These are phyloP conservation scores for Scatophagus argus DNA, from an alignment of 2,113 vertebrate species.

Conservation along the genomic window DNA sequence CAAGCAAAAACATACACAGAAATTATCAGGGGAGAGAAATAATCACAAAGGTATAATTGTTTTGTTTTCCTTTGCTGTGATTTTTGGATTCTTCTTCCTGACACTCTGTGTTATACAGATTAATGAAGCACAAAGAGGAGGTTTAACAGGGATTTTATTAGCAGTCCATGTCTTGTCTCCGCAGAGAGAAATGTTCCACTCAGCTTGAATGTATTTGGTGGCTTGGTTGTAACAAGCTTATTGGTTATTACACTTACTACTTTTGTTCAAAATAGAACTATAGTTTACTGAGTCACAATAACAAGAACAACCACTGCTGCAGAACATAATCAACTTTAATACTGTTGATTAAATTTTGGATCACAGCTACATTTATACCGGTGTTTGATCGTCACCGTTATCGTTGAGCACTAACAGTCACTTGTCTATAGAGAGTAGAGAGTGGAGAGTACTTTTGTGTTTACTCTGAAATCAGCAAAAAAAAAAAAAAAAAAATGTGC, in stretches of 20 bases:
- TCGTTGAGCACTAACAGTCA: background rate
- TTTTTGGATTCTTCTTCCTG: conserved; percentile 44
- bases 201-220: conserved; percentile 23
- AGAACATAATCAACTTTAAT: background rate
- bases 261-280: conserved; percentile 5
- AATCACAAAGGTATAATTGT: conserved; percentile 63
- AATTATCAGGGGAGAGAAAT: conserved; percentile 53
- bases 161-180: conserved; percentile 22
- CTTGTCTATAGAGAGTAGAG: background rate
- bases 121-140: conserved; percentile 51
- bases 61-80: conserved; percentile 55
- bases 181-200: conserved; percentile 34
- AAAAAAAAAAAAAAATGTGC: conserved; percentile 10
- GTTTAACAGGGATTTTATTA: conserved; percentile 46
- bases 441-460: background rate
- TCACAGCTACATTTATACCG: background rate
- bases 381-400: background rate
- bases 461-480: conserved; percentile 8
- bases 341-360: background rate
- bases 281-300: background rate
- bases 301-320: background rate
- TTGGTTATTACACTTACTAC: conserved; percentile 20
- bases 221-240: conserved; percentile 19
- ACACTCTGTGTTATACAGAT: conserved; percentile 57
- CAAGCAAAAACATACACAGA: conserved; percentile 46